These are phyloP conservation scores for Mayetiola destructor DNA, from an alignment of 2,888 invertebrate genomes.

Conservation along the genomic window DNA sequence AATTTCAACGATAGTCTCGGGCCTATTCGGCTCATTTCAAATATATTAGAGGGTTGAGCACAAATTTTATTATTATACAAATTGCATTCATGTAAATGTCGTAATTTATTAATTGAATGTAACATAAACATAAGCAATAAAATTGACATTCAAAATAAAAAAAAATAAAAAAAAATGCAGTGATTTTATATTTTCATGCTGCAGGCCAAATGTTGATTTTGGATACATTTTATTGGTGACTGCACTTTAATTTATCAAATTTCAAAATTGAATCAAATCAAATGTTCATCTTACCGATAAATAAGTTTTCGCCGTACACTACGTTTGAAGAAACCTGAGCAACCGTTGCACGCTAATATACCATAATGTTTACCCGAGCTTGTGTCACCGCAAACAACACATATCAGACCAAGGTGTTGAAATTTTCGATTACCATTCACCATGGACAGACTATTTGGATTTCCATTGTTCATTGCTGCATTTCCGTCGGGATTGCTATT, in stretches of 20 bases:
- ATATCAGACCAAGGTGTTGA: constrained; percentile 64
- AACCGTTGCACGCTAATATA: constrained; percentile 96
- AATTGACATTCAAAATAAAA: background rate
- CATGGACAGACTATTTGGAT: constrained; percentile 14
- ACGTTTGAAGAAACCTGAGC: constrained; percentile 97
- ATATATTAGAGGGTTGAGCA: background rate
- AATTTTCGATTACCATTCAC: constrained; percentile 32
- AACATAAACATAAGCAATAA: background rate
- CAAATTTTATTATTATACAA: background rate
- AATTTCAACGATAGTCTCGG: constrained; percentile 1
- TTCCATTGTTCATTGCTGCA: constrained; percentile 22
- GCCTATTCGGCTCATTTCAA: background rate
- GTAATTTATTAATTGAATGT: constrained; percentile 2
- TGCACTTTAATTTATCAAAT: background rate
- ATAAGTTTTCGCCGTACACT: constrained; percentile 91
- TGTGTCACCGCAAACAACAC: constrained; percentile 94
- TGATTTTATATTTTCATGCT: background rate
- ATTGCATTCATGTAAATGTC: constrained; percentile 7
- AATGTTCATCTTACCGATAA: constrained; percentile 62
- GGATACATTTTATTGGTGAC: background rate
- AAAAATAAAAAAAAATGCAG: background rate
- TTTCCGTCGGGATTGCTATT: constrained; percentile 20
- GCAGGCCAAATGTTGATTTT: background rate
- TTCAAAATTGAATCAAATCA: background rate
- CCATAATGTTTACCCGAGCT: constrained; percentile 97